phyloP scores from a whole-genome alignment of 2,888 invertebrate species.

The Polylopha cassiicola region DNA sequence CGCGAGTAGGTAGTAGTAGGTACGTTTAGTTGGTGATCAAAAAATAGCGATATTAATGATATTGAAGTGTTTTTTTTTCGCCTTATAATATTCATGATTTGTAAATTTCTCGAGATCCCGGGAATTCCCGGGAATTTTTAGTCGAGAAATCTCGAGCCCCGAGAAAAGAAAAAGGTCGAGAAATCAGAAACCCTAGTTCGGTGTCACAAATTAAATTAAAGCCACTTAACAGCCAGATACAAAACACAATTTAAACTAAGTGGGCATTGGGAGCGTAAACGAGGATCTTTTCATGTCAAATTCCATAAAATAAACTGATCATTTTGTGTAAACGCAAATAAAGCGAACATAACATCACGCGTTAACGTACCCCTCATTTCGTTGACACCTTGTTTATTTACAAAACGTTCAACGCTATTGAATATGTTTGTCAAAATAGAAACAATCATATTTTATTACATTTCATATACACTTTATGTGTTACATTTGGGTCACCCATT shows the following conservation, averaged over 20 bases:
- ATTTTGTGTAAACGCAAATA: conserved; percentile 12
- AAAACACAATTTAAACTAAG: conserved; percentile 3
- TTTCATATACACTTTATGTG: background rate
- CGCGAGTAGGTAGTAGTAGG: no score
- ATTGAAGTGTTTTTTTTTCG: no score
- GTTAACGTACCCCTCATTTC: conserved; percentile 55
- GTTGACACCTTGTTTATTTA: conserved; percentile 55
- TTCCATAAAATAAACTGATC: background rate
- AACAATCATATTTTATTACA: conserved; percentile 34
- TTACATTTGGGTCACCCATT: conserved; percentile 35
- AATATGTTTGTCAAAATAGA: conserved; percentile 39
- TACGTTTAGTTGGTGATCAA: no score
- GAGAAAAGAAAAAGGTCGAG: background rate
- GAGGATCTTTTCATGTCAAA: conserved; percentile 4
- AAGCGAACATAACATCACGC: conserved; percentile 38
- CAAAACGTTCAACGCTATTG: conserved; percentile 36
- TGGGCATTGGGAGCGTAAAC: conserved; percentile 1
- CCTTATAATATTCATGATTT: no score
- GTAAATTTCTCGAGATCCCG: no score
- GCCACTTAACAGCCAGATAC: conserved; percentile 3
- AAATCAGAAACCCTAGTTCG: no score
- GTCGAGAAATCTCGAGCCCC: no score
- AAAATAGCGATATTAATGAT: no score
- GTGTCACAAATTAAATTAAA: conserved; percentile 9
- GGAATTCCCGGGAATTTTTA: no score